Evolutionary conservation across 2,888 invertebrate genomes (phyloP), one percentile per base, ranked within the genome.

Genomic region (Biston betularia): DNA sequence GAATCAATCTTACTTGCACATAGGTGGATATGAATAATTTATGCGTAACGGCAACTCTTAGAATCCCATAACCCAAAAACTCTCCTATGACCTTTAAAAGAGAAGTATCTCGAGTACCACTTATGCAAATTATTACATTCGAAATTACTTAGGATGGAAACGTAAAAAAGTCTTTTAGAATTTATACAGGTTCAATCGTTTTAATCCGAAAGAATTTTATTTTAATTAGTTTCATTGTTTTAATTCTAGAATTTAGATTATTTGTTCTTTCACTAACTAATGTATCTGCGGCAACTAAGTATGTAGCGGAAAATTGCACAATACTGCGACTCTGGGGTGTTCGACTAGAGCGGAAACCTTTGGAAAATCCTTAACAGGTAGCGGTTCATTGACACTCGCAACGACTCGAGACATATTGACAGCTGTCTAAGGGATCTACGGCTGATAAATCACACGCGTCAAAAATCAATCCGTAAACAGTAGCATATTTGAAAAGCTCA

Each of bases 111-210:
- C 11, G 57, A 62, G 46, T 14, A 38, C 49, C 57, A 44, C 38
- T 46, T 54, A 54, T 59, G 68, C 65, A 68, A 72, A 70, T 70
- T 53, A 55, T 33, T 55, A 64, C 65, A 61, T 66, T 66, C 57
- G 34, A 70, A 68, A 64, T 55, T 64, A 48, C 63, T 68, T 65
- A 46, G 42, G 53, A 45, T 48, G 45, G 10, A 63, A 56, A 49
- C 57, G 63, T 58, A 44, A 55, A 42, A 52, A 40, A 34, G 6
- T 38, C 35, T 35, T 7, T 35, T 35, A 6, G 38, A 8, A 38
- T 24, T 24, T 24, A 2, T 24, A 24, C 1, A 3, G 24, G 24
- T 24, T 24, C 24, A 3, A 24, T 24, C 24, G 1, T 24, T 24
- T 1, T 24, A n/a, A n/a, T n/a, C n/a, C 24, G 24, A 24, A 24